Evolutionary conservation across 2,113 vertebrate species (phyloP), one percentile per base, ranked within the genome.

Genomic region (Dasyurus viverrinus): DNA sequence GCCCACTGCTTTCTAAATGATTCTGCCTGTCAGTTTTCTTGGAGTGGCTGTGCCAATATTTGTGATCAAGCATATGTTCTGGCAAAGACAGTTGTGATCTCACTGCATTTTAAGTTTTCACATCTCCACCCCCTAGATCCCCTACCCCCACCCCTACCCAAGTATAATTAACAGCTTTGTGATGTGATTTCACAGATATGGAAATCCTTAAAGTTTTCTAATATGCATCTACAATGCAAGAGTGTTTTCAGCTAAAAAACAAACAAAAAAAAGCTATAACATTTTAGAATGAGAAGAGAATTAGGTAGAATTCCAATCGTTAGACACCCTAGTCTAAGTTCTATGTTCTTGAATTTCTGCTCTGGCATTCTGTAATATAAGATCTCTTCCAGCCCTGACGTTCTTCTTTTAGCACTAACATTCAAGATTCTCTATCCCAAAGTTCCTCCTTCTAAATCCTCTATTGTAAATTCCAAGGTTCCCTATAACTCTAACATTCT

Each of bases 1-100:
- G n/a, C 68, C 68, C n/a, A 84, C 68, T 89, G 90, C 57, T 93
- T 96, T 95, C 92, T 90, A 60, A 60, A 93, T 93, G 95, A 90
- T 96, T 92, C 95, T 97, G 95, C 93, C 89, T 93, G 27, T 95
- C 91, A 96, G 92, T 54, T 92, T 92, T 26, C 97, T 98, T 97
- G 60, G 92, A 60, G 94, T 53, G 27, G 26, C 90, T 96, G 91
- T 97, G 97, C 97, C 98, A 98, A 92, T 97, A 96, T 98, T 98
- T 98, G 76, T 96, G 92, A 60, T 92, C 57, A 92, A 97, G 97
- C 95, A 97, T 98, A 54, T 95, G 96, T 94, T 98, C 91, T 92
- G 95, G 95, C 47, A 95, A 60, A 93, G 90, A 89, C 93, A 96
- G 95, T 95, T 96, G 95, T 93, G 93, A 93, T 96, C 94, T 96